Evolutionary conservation across 2,888 invertebrate genomes (phyloP), one percentile per base, ranked within the genome.

Genomic region (Leucoma salicis): DNA sequence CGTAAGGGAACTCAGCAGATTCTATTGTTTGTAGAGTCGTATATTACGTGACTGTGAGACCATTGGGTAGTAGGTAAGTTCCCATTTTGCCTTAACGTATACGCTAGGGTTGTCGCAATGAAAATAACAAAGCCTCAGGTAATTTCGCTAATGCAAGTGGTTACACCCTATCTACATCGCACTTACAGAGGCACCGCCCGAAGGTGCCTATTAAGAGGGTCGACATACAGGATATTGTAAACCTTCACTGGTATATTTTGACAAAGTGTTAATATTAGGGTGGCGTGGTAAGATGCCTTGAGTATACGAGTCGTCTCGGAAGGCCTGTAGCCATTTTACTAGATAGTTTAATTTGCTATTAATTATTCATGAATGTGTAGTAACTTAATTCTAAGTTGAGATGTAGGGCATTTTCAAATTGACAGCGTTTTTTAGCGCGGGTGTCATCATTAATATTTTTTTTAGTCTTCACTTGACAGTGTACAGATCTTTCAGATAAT

Each of bases 131-230:
- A 84, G 81, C 82, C 76, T 70, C 74, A 78, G 82, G 87, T 86
- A 89, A 89, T 90, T 88, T 86, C 77, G 79, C 89, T 89, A 90
- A 90, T 90, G 90, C 85, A 89, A 76, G 86, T 72, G 88, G 88
- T 88, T 82, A 79, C 79, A 76, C 77, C 77, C 82, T 83, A 84
- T 87, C 83, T 84, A 74, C 81, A 82, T 83, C 79, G 78, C 81
- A 80, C 81, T 82, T 80, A 82, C 75, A 75, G 74, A 71, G 69
- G 64, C 71, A 64, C 57, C 65, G 61, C 68, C 74, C 74, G 68
- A 75, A 82, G 78, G 84, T 77, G 71, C 74, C 82, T 85, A 83
- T 86, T 86, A 87, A 73, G 76, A 79, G 83, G 84, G 84, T 81
- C 78, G 74, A 67, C 70, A 68, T 65, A 68, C 65, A 62, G 67